Base-by-base conservation (phyloP, 2,797 vertebrate genomes). In the Emydoidea blandingii region DNA sequence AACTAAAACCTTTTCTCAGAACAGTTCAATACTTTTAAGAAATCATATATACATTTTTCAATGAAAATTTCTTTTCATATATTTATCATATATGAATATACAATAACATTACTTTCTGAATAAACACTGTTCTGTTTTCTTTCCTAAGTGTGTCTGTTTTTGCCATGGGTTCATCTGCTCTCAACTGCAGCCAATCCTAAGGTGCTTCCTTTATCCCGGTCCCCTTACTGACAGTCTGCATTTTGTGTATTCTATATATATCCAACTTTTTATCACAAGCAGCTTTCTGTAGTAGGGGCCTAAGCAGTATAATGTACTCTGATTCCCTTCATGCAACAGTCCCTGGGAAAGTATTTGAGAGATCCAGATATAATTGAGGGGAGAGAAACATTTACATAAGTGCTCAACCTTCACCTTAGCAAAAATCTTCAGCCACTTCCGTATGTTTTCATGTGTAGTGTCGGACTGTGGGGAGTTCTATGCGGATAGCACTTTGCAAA, bases 91-190 rank as follows among this genome's bases (percentile, higher is more conserved):
- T 97, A 94, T 95, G 97, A 97, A 97, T 97, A 97, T 84, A 85
- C 96, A 98, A 98, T 98, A 98, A 98, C 96, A 97, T 96, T 96
- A 96, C 97, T 98, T 98, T 98, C 96, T 98, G 97, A 97, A 96
- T 95, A 98, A 95, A 91, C 49, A 6, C 52, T 68, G 29, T 84
- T 94, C 34, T 82, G 57, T 89, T 96, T 81, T 92, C 21, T 85
- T 91, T 96, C 81, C 53, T 95, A 18, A 85, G 80, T 52, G 86
- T 80, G 3, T 59, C 31, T 96, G 29, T 3, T 34, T 94, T 95
- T 89, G 6, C 62, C 41, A 47, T 41, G 82, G 2, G 1, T 87
- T 82, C 87, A 19, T 50, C 54, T 1, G 1, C 56, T 49, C 5
- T 21, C 89, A 23, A 4, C 44, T 87, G 56, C 59, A 57, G 81